phyloP scores from a whole-genome alignment of 2,888 invertebrate genomes.

The Eupithecia dodoneata region DNA sequence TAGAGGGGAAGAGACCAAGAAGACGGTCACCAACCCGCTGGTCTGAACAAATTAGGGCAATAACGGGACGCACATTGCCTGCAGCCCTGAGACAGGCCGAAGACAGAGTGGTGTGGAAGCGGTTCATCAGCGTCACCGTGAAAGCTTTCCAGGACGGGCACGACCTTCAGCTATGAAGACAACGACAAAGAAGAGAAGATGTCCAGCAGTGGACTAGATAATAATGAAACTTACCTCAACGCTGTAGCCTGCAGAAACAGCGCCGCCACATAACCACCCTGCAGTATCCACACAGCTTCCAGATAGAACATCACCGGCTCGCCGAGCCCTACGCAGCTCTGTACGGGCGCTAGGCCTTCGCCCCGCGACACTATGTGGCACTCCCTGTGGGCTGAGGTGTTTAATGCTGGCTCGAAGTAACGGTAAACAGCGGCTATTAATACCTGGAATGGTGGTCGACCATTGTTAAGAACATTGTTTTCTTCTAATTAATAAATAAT shows the following conservation, averaged over 20 bases:
- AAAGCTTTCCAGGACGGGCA: no score
- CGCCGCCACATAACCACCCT: slow-evolving; percentile 88
- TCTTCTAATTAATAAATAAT: no score
- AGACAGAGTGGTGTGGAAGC: no score
- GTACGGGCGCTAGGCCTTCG: slow-evolving; percentile 83
- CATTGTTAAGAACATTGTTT: no score
- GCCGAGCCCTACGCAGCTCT: slow-evolving; percentile 90
- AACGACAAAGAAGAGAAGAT: no score
- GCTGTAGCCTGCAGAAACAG: slow-evolving; percentile 87
- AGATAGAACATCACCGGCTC: slow-evolving; percentile 93
- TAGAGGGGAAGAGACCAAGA: no score
- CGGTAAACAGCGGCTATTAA: slow-evolving; percentile 67
- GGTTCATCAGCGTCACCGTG: no score
- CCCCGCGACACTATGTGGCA: slow-evolving; percentile 85
- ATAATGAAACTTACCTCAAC: slow-evolving; percentile 81
- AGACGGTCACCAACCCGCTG: no score
- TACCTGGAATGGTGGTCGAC: slow-evolving; percentile 60
- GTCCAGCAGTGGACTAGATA: background rate
- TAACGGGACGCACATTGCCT: no score
- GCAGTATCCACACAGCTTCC: slow-evolving; percentile 89
- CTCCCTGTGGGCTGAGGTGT: slow-evolving; percentile 62
- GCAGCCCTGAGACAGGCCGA: no score
- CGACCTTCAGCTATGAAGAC: no score
- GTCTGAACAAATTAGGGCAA: no score
- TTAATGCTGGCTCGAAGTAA: slow-evolving; percentile 67